phyloP scores from a whole-genome alignment of 2,888 invertebrate species.

The Cephus pulcher region DNA sequence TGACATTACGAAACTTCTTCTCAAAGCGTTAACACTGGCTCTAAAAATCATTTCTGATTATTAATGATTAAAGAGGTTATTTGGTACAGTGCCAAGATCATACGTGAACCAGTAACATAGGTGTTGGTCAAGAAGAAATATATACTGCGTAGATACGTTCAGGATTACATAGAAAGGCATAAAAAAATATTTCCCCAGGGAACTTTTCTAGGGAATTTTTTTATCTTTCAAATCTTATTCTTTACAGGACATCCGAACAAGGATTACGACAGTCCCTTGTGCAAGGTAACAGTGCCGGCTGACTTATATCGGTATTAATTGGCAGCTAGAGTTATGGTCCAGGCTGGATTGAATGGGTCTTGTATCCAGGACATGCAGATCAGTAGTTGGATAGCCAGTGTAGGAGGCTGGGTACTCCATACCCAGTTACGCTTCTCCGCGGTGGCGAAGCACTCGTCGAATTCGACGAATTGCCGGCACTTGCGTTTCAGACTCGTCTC shows the following conservation, averaged over 20 bases:
- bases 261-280: neutral
- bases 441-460: neutral
- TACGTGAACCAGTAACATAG: neutral
- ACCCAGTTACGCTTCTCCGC: neutral
- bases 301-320: constrained; percentile 26
- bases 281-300: constrained; percentile 3
- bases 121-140: neutral
- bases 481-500: neutral
- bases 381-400: constrained; percentile 21
- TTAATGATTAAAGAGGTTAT: neutral
- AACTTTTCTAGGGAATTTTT: neutral
- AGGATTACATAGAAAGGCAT: neutral
- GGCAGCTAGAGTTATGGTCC: constrained; percentile 22
- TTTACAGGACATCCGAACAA: neutral
- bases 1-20: neutral
- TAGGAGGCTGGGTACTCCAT: constrained; percentile 6
- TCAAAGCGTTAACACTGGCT: neutral
- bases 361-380: constrained; percentile 30
- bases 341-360: constrained; percentile 17
- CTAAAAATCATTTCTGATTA: neutral
- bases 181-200: neutral
- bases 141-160: neutral
- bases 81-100: neutral
- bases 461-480: neutral
- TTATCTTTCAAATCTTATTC: neutral